Conservation (phyloP, 2,797 vertebrate species). For the Crypturellus tataupa region DNA sequence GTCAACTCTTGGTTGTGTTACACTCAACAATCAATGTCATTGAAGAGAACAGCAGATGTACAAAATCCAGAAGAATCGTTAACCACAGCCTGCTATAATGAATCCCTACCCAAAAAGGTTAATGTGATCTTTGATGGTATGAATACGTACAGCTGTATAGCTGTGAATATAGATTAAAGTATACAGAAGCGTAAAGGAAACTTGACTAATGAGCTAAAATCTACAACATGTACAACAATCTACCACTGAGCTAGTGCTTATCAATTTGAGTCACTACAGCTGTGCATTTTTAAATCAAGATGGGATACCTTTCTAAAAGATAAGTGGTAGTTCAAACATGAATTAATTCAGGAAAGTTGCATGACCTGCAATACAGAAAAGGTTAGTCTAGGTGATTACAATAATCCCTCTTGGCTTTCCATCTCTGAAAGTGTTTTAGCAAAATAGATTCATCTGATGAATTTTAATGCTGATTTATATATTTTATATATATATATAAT, state of each 20-base stretch:
- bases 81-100: rapidly evolving
- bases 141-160: neutral
- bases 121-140: neutral
- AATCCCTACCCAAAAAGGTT: neutral
- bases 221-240: neutral
- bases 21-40: neutral
- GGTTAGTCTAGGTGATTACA: neutral
- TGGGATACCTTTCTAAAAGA: neutral
- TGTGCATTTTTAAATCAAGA: neutral
- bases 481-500: too few species aligned
- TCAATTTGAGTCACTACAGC: neutral
- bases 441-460: neutral
- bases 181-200: neutral
- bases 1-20: neutral
- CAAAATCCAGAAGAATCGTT: neutral
- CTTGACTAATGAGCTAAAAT: neutral
- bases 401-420: neutral
- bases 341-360: constrained; percentile 18
- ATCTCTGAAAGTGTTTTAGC: neutral
- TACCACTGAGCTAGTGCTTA: neutral
- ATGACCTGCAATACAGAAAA: neutral
- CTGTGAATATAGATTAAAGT: neutral
- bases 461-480: constrained; percentile 10
- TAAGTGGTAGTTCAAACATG: neutral
- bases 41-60: neutral